phyloP scores from a whole-genome alignment of 2,888 invertebrate species.

The Sarcophaga subvicina region DNA sequence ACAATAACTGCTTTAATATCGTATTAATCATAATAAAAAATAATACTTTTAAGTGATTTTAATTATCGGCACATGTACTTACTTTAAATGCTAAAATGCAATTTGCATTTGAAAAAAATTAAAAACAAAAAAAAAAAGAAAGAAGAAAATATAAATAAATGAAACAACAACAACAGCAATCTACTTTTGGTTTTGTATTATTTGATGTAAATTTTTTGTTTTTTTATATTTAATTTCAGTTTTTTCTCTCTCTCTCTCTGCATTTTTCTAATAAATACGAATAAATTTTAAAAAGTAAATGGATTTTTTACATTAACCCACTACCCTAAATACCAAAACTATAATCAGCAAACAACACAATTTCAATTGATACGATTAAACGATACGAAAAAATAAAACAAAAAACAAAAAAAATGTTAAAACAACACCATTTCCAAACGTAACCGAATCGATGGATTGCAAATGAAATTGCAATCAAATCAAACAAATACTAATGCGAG shows the following conservation, averaged over 20 bases:
- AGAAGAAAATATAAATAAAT: too few relatives aligned
- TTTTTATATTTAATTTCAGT: not conserved
- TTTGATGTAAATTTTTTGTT: not conserved
- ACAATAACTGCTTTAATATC: not conserved
- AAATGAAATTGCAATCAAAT: not conserved
- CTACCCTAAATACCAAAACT: constrained; percentile 60
- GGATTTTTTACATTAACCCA: constrained; percentile 61
- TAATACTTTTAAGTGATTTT: constrained; percentile 20
- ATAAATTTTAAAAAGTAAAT: constrained; percentile 30
- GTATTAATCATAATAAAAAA: not conserved
- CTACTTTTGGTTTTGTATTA: too few relatives aligned
- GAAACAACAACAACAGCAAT: too few relatives aligned
- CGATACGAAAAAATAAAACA: not conserved
- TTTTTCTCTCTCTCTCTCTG: not conserved
- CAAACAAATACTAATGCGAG: not conserved
- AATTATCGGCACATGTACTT: constrained; percentile 5
- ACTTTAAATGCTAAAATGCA: too few relatives aligned
- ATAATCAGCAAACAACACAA: constrained; percentile 16
- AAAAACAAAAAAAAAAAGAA: too few relatives aligned
- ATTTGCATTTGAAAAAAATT: too few relatives aligned
- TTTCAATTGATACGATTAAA: constrained; percentile 9
- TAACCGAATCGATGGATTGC: not conserved
- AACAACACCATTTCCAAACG: constrained; percentile 38
- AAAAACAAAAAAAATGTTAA: not conserved
- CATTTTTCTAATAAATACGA: constrained; percentile 40